These are phyloP conservation scores for Trissolcus basalis DNA, from an alignment of 1,140 invertebrate genomes.

Conservation along the genomic window DNA sequence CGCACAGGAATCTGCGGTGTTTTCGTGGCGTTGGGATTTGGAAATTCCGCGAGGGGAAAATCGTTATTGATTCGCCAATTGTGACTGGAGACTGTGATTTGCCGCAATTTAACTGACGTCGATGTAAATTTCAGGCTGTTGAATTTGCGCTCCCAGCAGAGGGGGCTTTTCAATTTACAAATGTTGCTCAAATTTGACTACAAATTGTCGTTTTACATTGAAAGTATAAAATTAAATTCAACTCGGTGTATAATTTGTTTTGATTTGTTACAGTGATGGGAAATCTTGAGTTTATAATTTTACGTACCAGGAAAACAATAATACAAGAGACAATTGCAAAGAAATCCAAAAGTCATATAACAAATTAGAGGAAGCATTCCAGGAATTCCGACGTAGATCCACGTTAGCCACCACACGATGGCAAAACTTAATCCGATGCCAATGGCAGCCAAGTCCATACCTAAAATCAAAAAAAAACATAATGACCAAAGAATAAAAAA, in stretches of 20 bases:
- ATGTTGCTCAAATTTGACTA: too few species aligned
- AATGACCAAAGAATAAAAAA: neutral
- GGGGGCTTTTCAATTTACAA: too few species aligned
- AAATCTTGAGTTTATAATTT: neutral
- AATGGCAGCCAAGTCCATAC: neutral
- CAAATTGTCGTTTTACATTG: too few species aligned
- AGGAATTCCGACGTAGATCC: conserved; percentile 75
- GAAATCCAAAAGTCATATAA: conserved; percentile 77
- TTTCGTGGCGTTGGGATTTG: conserved; percentile 1
- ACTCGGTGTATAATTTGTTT: too few species aligned
- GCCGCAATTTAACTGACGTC: neutral
- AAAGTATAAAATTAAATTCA: too few species aligned
- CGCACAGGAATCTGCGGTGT: conserved; percentile 13
- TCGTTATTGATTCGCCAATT: conserved; percentile 1
- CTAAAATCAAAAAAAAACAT: too few species aligned
- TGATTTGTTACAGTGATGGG: too few species aligned
- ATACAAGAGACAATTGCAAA: conserved; percentile 59
- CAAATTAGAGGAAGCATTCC: conserved; percentile 76
- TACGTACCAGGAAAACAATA: conserved; percentile 23
- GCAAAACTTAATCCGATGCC: conserved; percentile 3
- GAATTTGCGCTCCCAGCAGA: too few species aligned
- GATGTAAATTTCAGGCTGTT: neutral
- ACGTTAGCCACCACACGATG: conserved; percentile 69
- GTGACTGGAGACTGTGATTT: neutral
- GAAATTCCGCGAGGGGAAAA: neutral